These are phyloP conservation scores for Austrofundulus limnaeus DNA, from an alignment of 2,113 vertebrate genomes.

Conservation along the genomic window DNA sequence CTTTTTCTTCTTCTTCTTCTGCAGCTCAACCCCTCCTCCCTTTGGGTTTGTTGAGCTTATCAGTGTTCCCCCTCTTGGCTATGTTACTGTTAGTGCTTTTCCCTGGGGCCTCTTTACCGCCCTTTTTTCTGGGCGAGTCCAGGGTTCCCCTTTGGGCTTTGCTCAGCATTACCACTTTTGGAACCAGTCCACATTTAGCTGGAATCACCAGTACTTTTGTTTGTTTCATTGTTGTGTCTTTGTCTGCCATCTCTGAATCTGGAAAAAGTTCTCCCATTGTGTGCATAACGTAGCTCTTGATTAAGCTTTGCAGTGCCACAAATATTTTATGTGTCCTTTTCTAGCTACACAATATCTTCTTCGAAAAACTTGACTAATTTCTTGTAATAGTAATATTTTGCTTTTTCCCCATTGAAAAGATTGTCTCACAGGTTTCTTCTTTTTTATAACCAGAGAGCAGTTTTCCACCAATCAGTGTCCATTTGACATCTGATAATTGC, in stretches of 20 bases:
- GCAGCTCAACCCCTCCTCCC: constrained; percentile 26
- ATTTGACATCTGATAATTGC: constrained; percentile 59
- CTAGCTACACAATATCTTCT: constrained; percentile 7
- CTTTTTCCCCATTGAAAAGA: constrained; percentile 18
- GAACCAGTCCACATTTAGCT: constrained; percentile 59
- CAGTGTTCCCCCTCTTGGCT: constrained; percentile 51
- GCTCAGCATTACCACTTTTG: constrained; percentile 54
- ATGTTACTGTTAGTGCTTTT: constrained; percentile 27
- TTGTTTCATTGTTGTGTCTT: constrained; percentile 53
- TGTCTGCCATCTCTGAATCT: constrained; percentile 36
- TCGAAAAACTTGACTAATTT: constrained; percentile 19
- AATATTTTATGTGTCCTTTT: constrained; percentile 4
- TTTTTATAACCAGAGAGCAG: constrained; percentile 14
- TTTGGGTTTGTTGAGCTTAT: constrained; percentile 56
- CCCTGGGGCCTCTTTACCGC: constrained; percentile 43
- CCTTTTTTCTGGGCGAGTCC: constrained; percentile 36
- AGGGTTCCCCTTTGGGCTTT: constrained; percentile 41
- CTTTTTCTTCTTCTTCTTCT: constrained; percentile 18
- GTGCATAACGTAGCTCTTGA: constrained; percentile 31
- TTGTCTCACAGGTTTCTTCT: neutral
- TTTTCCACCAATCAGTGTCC: constrained; percentile 49
- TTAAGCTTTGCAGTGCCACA: constrained; percentile 28
- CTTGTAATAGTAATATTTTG: neutral
- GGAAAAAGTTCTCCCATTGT: constrained; percentile 42
- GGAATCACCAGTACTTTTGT: constrained; percentile 32